Evolutionary conservation across 2,797 vertebrate species (phyloP).

Genomic region (Microctenopoma lineatum): DNA sequence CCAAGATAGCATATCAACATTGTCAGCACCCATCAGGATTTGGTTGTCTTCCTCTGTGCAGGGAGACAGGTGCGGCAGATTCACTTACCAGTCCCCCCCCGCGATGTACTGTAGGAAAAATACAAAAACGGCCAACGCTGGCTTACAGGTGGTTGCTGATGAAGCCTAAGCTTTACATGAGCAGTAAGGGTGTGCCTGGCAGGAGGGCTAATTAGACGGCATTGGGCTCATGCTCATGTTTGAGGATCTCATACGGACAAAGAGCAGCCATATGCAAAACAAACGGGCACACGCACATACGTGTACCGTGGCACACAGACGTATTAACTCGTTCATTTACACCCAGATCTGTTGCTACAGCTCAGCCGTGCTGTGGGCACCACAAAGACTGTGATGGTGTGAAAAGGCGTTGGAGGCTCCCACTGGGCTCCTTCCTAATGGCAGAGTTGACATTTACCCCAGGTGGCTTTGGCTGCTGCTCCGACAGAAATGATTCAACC

Average conservation of each 20-base stretch:
- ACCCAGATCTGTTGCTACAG: constrained; percentile 57
- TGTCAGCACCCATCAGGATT: constrained; percentile 61
- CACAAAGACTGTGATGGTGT: constrained; percentile 47
- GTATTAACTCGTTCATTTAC: constrained; percentile 38
- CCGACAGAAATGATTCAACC: constrained; percentile 74
- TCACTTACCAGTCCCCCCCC: constrained; percentile 43
- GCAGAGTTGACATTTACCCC: constrained; percentile 77
- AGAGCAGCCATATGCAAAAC: constrained; percentile 35
- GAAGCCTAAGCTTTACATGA: constrained; percentile 22
- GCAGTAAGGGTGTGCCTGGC: constrained; percentile 28
- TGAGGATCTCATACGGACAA: constrained; percentile 4
- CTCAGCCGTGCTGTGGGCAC: constrained; percentile 74
- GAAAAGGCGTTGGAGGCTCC: constrained; percentile 61
- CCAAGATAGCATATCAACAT: constrained; percentile 60
- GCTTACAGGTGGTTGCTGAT: constrained; percentile 9
- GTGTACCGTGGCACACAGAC: constrained; percentile 25
- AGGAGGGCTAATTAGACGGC: constrained; percentile 59
- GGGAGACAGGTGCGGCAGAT: constrained; percentile 48
- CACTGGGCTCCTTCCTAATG: constrained; percentile 69
- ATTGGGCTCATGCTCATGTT: constrained; percentile 25
- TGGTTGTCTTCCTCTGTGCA: constrained; percentile 24
- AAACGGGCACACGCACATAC: constrained; percentile 12
- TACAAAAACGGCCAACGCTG: constrained; percentile 1
- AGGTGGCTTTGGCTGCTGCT: constrained; percentile 65
- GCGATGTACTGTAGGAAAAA: background rate